Base-by-base conservation (phyloP, 2,888 invertebrate species). In the Ceratothoa steindachneri region DNA sequence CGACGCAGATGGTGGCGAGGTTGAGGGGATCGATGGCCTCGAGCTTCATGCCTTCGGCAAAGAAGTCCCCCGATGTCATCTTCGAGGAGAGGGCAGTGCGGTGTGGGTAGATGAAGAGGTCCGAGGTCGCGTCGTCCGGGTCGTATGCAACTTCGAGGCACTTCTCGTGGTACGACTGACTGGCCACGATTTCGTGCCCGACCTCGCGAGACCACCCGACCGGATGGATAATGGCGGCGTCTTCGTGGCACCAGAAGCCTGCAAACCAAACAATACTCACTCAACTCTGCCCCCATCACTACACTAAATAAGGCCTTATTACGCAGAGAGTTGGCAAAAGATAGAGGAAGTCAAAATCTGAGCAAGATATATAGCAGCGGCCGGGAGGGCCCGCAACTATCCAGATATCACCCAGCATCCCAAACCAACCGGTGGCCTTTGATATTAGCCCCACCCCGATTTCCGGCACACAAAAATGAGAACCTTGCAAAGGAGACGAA, bases 21-120 rank as follows among this genome's bases (percentile, higher is more conserved):
- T 98, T 97, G 1, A 98, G 86, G 0, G 98, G 98, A 87, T 99
- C 98, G 74, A 98, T 93, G 0, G 97, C 97, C 87, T 99, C 98
- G 51, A 99, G 86, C 84, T 97, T 97, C 93, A 95, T 94, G 60
- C 96, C 95, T 81, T 91, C 90, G 66, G 89, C 84, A 83, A 95
- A 93, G 1, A 88, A 83, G 5, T n/a, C 19, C 9, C 55, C 53
- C 9, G 71, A 53, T 15, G 60, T 53, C 1, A 69, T 64, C n/a
- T n/a, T n/a, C 60, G 77, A 67, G 31, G 71, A 53, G 19, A 77
- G 78, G 74, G 80, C 69, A 82, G n/a, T 85, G 64, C 71, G 67
- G 41, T 71, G 74, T 12, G 80, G 77, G 1, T 89, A 88, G 81
- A 82, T 81, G 81, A 95, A 95, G 82, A 93, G 87, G 74, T 92